Evolutionary conservation across 2,797 vertebrate genomes (phyloP).

Genomic region (Squalus acanthias): DNA sequence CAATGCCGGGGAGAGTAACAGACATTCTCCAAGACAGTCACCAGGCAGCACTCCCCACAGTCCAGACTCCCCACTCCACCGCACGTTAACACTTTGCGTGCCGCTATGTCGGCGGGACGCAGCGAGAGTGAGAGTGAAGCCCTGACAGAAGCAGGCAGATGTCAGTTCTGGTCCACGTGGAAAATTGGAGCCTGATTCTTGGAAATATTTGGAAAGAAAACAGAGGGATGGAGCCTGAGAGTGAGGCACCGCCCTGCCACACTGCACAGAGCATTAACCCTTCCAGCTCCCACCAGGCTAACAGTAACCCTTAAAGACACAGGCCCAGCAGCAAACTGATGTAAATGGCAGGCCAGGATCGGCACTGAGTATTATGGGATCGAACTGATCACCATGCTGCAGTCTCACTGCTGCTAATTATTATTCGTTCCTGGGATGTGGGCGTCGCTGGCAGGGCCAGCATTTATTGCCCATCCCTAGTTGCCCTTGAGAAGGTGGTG

Average conservation of each 20-base stretch:
- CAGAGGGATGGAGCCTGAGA: neutral
- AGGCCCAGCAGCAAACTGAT: neutral
- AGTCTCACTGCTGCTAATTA: too few species aligned
- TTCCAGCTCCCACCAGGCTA: neutral
- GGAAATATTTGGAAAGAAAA: conserved; percentile 20
- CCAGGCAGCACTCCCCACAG: neutral
- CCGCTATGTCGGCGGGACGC: neutral
- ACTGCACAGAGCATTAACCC: neutral
- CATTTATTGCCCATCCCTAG: too few species aligned
- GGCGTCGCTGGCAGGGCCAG: too few species aligned
- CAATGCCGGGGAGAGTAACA: neutral
- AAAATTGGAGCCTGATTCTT: neutral
- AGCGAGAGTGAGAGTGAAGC: neutral
- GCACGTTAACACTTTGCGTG: neutral
- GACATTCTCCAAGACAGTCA: too few species aligned
- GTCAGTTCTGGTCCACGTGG: conserved; percentile 29
- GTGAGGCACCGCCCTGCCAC: neutral
- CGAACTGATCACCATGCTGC: too few species aligned
- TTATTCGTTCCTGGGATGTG: too few species aligned
- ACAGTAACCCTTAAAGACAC: neutral
- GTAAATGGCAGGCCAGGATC: neutral
- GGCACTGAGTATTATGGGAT: neutral
- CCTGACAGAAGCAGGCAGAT: neutral
- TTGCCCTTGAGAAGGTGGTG: too few species aligned
- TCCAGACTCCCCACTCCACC: neutral